Base-by-base conservation (phyloP, 2,797 vertebrate species). In the Tauraco hartlaubi region DNA sequence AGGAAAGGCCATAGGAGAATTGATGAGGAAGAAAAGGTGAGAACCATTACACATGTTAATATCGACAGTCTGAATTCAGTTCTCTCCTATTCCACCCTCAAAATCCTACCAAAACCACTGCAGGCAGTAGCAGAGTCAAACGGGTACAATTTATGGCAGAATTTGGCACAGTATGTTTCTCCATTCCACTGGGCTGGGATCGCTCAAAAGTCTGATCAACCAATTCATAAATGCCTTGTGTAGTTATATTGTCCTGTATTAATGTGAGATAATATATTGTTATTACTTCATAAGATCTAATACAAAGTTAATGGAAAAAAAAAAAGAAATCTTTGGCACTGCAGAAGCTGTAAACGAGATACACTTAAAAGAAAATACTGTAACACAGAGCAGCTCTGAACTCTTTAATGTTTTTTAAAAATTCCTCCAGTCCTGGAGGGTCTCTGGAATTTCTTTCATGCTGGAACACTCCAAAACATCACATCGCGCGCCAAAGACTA, bases 331-430 rank as follows among this genome's bases (percentile, higher is more conserved):
- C 43, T 82, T 66, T 62, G 51, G 61, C 73, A 73, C 41, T 25
- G 44, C 23, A 86, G 85, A 86, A 86, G 44, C 59, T 92, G 55
- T 73, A 90, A 94, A 86, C 12, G 73, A n/a, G 67, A 82, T 35
- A 67, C 54, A 82, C n/a, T 51, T 92, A 78, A 56, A 95, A 88
- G 76, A 88, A 76, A 94, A 56, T 67, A 73, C 33, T 59, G 16
- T 43, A 88, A 69, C 41, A 74, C 54, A 56, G n/a, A 80, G 58
- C n/a, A 77, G 58, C 39, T 72, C 85, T 78, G 64, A 88, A 44
- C 26, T 37, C 2, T 8, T 68, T 35, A 56, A n/a, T 12, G 4
- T 63, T 74, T 77, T 91, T 52, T 3, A 1, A 3, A 39, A 91
- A 44, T 31, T 66, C 48, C 61, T 64, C 29, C n/a, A 33, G 55